Percentiles rank a stretch among this genome's conserved stretches.
phyloP scores from a whole-genome alignment of 1,140 invertebrate species.

The Aplysia californica region DNA sequence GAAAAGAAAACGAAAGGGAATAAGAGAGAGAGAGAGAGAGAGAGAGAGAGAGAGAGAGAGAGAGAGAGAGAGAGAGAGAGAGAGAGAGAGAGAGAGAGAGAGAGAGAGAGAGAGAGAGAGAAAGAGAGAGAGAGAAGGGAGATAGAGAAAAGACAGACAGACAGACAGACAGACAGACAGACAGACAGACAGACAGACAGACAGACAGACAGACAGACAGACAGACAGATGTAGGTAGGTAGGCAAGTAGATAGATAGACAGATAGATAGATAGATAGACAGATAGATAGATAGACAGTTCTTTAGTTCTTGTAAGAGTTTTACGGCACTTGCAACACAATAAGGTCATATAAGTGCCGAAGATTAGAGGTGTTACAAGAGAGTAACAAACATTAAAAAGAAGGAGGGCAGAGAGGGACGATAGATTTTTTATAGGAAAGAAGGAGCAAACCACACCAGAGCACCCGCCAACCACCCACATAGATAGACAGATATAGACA shows the following conservation, averaged over 20 bases:
- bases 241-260: neutral
- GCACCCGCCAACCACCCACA: no score
- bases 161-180: neutral
- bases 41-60: constrained; percentile 1
- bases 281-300: neutral
- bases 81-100: neutral
- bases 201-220: neutral
- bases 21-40: constrained; percentile 5
- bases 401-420: no score
- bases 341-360: no score
- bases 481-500: neutral
- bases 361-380: no score
- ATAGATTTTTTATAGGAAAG: no score
- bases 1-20: neutral
- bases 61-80: no score
- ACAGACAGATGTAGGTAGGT: no score
- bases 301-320: no score
- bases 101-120: neutral
- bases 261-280: no score
- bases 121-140: neutral
- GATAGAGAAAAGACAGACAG: neutral
- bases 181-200: neutral
- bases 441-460: no score
- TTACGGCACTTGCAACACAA: no score
- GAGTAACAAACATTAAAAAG: no score